Evolutionary conservation across 2,888 invertebrate species (phyloP), one percentile per base, ranked within the genome.

Genomic region (Chouioia cunea): DNA sequence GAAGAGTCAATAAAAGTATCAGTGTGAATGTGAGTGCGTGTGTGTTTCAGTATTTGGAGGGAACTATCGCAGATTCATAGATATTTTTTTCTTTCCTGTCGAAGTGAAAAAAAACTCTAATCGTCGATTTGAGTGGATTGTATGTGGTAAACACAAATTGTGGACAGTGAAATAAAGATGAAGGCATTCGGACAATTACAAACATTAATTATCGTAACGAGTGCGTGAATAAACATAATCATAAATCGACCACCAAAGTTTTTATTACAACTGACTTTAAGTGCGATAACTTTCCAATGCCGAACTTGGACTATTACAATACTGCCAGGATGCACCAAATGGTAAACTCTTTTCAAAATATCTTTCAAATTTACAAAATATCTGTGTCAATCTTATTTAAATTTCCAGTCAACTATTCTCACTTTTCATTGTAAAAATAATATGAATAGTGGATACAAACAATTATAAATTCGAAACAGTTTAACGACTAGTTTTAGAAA

Each of bases 301-400:
- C 85, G 79, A 85, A 85, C 74, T 75, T 85, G 77, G 85, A 85
- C 79, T 85, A 85, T 81, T 85, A 85, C 77, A 85, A 83, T 75
- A 83, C 85, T 71, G 83, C 85, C 67, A 83, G 85, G 78, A 85
- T 85, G 84, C 85, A 85, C 79, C 85, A 84, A 83, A 85, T 85
- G 85, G 85, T 85, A 85, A 84, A 81, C 76, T 77, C 71, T 66
- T 74, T 75, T 74, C 71, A 73, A 60, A 72, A 73, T 73, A 64
- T 48, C 23, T 43, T 6, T 16, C 18, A n/a, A n/a, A n/a, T n/a
- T n/a, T n/a, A 27, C 43, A 4, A 6, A 10, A n/a, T n/a, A n/a
- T n/a, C n/a, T 63, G 16, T 52, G 18, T 27, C 6, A 27, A 27
- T 27, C 52, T 53, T 22, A 2, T 20, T 53, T 23, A 15, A 6